These are phyloP conservation scores for Triplophysa tibetana DNA, from an alignment of 2,113 vertebrate genomes.

Conservation along the genomic window DNA sequence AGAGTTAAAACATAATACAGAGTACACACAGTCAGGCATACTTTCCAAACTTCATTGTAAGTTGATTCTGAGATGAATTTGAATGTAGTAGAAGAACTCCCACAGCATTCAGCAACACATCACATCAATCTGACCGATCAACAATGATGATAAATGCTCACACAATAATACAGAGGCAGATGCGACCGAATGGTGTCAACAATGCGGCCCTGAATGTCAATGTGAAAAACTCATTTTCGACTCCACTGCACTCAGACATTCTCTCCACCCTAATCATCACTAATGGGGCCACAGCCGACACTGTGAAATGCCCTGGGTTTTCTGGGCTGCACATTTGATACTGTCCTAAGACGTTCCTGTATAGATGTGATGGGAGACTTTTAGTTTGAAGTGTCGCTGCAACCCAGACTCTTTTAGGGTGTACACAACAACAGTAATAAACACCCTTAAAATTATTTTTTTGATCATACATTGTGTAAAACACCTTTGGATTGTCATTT, in stretches of 20 bases:
- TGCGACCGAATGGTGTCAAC: slow-evolving; percentile 37
- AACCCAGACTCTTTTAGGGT: too few relatives aligned
- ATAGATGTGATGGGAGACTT: background rate
- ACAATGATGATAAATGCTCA: slow-evolving; percentile 18
- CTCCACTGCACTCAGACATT: slow-evolving; percentile 36
- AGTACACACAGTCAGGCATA: background rate
- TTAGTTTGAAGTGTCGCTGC: background rate
- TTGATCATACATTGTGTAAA: too few relatives aligned
- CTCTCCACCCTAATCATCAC: slow-evolving; percentile 39
- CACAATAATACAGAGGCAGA: slow-evolving; percentile 29
- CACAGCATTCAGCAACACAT: slow-evolving; percentile 13
- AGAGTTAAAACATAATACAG: background rate
- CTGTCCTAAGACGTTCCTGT: slow-evolving; percentile 36
- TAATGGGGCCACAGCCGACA: slow-evolving; percentile 38
- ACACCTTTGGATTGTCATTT: too few relatives aligned
- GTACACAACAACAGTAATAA: too few relatives aligned
- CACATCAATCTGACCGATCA: slow-evolving; percentile 21
- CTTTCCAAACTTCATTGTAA: slow-evolving; percentile 9
- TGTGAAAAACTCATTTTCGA: slow-evolving; percentile 43
- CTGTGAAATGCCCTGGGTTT: slow-evolving; percentile 34
- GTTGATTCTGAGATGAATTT: slow-evolving; percentile 28
- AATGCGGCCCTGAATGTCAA: slow-evolving; percentile 45
- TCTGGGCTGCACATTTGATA: slow-evolving; percentile 23
- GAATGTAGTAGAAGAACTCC: slow-evolving; percentile 25
- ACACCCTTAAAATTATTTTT: too few relatives aligned